phyloP scores from a whole-genome alignment of 2,113 vertebrate genomes.

The Dicentrarchus labrax region DNA sequence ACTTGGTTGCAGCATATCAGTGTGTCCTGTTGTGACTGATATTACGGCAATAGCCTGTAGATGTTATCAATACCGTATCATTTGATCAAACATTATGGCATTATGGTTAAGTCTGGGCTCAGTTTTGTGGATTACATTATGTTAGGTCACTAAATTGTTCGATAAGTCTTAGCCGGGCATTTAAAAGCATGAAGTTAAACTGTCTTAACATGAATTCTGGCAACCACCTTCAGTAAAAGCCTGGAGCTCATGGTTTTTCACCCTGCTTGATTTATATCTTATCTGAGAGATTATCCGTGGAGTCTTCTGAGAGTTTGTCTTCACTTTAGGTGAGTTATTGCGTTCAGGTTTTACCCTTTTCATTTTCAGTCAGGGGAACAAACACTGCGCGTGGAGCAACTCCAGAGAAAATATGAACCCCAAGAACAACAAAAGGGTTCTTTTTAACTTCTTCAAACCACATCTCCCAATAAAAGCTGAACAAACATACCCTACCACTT shows the following conservation, averaged over 20 bases:
- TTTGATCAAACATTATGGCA: constrained; percentile 46
- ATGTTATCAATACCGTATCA: constrained; percentile 51
- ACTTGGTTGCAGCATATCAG: constrained; percentile 4
- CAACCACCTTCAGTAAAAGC: constrained; percentile 34
- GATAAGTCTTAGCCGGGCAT: constrained; percentile 38
- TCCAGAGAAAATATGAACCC: constrained; percentile 85
- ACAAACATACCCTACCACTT: constrained; percentile 86
- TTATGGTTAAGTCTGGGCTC: constrained; percentile 42
- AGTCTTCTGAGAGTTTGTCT: constrained; percentile 71
- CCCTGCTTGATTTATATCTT: constrained; percentile 60
- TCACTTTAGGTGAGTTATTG: constrained; percentile 80
- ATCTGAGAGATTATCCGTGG: constrained; percentile 68
- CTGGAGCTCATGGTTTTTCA: constrained; percentile 47
- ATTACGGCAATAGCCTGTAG: constrained; percentile 26
- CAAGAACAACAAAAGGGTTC: constrained; percentile 86
- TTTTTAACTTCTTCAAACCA: constrained; percentile 88
- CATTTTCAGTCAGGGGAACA: constrained; percentile 74
- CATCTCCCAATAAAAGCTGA: constrained; percentile 90
- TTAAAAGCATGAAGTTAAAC: constrained; percentile 45
- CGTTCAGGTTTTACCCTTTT: constrained; percentile 70
- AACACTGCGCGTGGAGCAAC: constrained; percentile 77
- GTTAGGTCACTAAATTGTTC: constrained; percentile 45
- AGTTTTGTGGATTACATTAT: constrained; percentile 36
- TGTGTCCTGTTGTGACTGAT: constrained; percentile 19
- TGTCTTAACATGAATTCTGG: constrained; percentile 43